phyloP scores from a whole-genome alignment of 2,888 invertebrate species.

The Hipparchia semele region DNA sequence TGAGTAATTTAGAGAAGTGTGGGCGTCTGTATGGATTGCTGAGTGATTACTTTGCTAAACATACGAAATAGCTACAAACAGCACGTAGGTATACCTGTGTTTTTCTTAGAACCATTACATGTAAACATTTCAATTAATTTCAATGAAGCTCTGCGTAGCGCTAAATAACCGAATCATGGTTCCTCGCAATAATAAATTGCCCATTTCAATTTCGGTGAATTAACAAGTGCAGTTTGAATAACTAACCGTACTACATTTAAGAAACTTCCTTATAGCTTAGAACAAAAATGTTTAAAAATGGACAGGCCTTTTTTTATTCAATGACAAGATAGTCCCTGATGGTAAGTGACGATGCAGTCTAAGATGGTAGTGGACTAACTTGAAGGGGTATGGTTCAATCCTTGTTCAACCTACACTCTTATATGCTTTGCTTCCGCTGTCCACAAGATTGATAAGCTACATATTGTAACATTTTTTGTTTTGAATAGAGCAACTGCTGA shows the following conservation, averaged over 20 bases:
- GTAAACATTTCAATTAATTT: slow-evolving; percentile 15
- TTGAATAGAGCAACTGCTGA: too few relatives aligned
- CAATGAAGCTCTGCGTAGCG: not conserved
- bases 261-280: not conserved
- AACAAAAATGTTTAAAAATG: too few relatives aligned
- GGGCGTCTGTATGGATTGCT: not conserved
- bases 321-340: too few relatives aligned
- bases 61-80: not conserved
- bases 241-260: not conserved
- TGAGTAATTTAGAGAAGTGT: too few relatives aligned
- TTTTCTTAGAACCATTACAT: not conserved
- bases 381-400: too few relatives aligned
- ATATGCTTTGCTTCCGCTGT: too few relatives aligned
- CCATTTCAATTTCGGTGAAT: not conserved
- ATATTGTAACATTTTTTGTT: too few relatives aligned
- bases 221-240: not conserved
- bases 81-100: not conserved
- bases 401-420: too few relatives aligned
- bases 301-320: too few relatives aligned
- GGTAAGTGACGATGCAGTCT: too few relatives aligned
- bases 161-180: slow-evolving; percentile 2
- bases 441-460: too few relatives aligned
- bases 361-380: too few relatives aligned
- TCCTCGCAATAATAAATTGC: slow-evolving; percentile 2
- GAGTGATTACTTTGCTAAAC: not conserved